Evolutionary conservation across 2,797 vertebrate genomes (phyloP), one percentile per base, ranked within the genome.

Genomic region (Pseudochirops cupreus): DNA sequence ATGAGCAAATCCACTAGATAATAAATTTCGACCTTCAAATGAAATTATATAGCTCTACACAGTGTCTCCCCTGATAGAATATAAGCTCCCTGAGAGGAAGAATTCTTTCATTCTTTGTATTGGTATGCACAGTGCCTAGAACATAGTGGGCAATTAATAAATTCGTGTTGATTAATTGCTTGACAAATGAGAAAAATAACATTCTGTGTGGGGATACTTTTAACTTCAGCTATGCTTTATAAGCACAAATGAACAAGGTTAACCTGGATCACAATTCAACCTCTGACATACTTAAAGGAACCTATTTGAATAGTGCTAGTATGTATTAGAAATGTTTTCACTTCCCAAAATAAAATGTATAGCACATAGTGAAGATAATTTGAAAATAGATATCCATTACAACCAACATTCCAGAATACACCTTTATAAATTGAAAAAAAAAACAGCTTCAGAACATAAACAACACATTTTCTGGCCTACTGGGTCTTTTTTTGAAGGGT

Each of bases 211-310:
- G 39, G 39, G 9, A 46, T 82, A 11, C 7, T 46, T 82, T 46
- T 26, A 3, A 82, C 7, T 82, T 82, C 2, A 11, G 14, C 24
- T 39, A 26, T 50, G 39, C 21, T 87, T 91, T 39, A 94, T 1
- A 74, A 62, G 57, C 33, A 94, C 93, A 55, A 91, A 3, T 46
- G 31, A 59, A 87, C 67, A 62, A 10, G 52, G 92, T 4, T 55
- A 93, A 95, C 59, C 9, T 92, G 14, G n/a, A 39, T 96, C 82
- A 91, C 11, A 91, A 92, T 95, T 95, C 92, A 93, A 91, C 56
- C 0, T 94, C 33, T 50, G 62, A 55, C 92, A 62, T 11, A 90
- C 94, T 57, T 95, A 52, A 11, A 92, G 6, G 4, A 24, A 74
- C 67, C 12, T 1, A 56, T 58, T 95, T 93, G 12, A 93, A 90